These are phyloP conservation scores for Neopelma chrysocephalum DNA, from an alignment of 2,797 vertebrate species.

Conservation along the genomic window DNA sequence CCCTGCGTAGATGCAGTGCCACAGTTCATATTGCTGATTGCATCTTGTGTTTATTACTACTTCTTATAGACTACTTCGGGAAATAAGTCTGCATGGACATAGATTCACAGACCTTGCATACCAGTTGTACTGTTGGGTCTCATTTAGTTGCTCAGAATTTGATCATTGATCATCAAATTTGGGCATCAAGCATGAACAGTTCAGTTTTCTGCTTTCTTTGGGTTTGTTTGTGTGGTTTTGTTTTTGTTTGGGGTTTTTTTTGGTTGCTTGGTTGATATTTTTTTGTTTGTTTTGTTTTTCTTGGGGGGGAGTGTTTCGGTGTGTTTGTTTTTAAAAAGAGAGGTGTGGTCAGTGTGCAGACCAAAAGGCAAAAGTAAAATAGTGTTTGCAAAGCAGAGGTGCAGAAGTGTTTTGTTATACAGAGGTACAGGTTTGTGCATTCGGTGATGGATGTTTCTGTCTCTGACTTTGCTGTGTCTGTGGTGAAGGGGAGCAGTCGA, in stretches of 20 bases:
- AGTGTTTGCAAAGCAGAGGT: not conserved
- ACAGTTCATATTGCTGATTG: not conserved
- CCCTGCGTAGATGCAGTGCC: not conserved
- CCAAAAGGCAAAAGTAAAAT: not conserved
- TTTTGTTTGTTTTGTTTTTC: not conserved
- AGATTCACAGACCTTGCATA: not conserved
- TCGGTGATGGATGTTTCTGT: not conserved
- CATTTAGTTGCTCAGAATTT: not conserved
- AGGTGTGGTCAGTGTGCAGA: not conserved
- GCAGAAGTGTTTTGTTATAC: not conserved
- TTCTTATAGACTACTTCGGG: not conserved
- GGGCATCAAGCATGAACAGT: not conserved
- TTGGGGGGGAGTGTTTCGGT: fast-evolving
- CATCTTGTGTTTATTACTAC: not conserved
- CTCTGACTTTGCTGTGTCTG: not conserved
- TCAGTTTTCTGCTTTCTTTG: not conserved
- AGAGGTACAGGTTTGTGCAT: not conserved
- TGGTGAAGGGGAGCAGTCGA: not conserved
- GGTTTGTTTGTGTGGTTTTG: not conserved
- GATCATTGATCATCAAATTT: not conserved
- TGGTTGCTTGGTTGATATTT: not conserved
- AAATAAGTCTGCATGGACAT: not conserved
- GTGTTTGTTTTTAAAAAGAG: not conserved
- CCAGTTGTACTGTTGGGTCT: not conserved
- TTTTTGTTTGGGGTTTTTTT: too few species aligned